Evolutionary conservation across 2,888 invertebrate genomes (phyloP), one percentile per base, ranked within the genome.

Genomic region (Erpobdella octoculata): DNA sequence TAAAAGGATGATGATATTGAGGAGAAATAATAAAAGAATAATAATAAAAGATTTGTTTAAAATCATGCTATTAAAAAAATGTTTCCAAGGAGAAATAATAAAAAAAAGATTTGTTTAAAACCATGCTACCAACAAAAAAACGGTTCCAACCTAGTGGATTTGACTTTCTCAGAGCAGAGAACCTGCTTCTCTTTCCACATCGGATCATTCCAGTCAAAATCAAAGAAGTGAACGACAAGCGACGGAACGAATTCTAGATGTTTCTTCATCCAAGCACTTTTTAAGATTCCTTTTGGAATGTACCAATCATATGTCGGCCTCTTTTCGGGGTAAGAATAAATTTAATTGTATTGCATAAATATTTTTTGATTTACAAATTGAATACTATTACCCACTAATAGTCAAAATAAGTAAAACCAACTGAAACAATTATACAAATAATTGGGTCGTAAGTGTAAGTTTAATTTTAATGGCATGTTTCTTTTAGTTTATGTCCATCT

Each of bases 161-260:
- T 92, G 38, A 96, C 90, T 78, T 90, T 87, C 0, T 91, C 91
- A 9, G 93, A 91, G 84, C 94, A 95, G 83, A 95, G 95, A 78
- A 91, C 89, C 80, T 92, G 92, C 81, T 92, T 94, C 77, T 96
- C 96, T 77, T 90, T 90, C 95, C 96, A 97, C 75, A 89, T 88
- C 0, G 88, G 86, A 84, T 96, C 95, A 81, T 92, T 92, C 97
- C 97, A 98, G 84, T 97, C 96, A 81, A 97, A 88, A 80, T 98
- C 96, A 82, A 92, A 92, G 84, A 97, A 98, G 74, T 95, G 88
- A 2, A 95, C 93, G 35, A 93, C 89, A 0, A 97, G 90, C 0
- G 96, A 90, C 9, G 98, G 97, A 75, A 97, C 87, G 72, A 90
- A 87, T 76, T 90, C 89, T 46, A 93, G 86, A 80, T 96, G 93